Evolutionary conservation across 37 sponge, comb jelly and placozoan genomes (phyloP), one percentile per base, ranked within the genome.

Genomic region (Corticium candelabrum): DNA sequence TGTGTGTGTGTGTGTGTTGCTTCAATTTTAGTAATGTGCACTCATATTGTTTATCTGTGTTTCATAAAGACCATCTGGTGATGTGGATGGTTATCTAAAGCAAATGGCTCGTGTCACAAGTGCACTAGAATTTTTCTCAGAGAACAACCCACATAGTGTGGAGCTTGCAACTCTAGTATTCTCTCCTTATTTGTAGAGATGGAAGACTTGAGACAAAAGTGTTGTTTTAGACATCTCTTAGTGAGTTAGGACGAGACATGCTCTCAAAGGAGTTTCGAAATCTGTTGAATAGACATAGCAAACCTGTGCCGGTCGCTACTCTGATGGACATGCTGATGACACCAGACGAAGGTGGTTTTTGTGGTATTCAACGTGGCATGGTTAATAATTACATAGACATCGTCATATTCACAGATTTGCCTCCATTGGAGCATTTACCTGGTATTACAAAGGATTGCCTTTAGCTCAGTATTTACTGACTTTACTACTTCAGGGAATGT

Each of bases 121-220:
- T 30, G 88, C 90, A 30, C 35, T 77, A 56, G 84, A 85, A 27
- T 90, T 90, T 67, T 93, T 93, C 79, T 15, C 41, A 0, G 79
- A 83, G 31, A 85, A 81, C 68, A 87, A 85, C 38, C 81, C 88
- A 0, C 57, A 62, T 32, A 93, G 94, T 35, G 40, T 93, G 70
- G 93, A 93, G 75, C 57, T 79, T 81, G 78, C 78, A 70, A 34
- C 70, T 78, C 15, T 73, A 79, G 71, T 78, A 78, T 67, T 31
- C 33, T 27, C 27, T 1, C 15, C 21, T 50, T 11, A 27, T 50
- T 27, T 50, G 32, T 27, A 27, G 15, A 21, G 11, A n/a, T 32
- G 32, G n/a, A n/a, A n/a, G n/a, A n/a, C n/a, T 36, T 32, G 11
- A 21, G 15, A n/a, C 37, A 72, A 27, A 11, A 27, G 21, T 72